Percentiles rank a stretch among this genome's conserved stretches.
These are phyloP conservation scores for Pseudochirops corinnae DNA, from an alignment of 2,797 vertebrate species.

Conservation along the genomic window DNA sequence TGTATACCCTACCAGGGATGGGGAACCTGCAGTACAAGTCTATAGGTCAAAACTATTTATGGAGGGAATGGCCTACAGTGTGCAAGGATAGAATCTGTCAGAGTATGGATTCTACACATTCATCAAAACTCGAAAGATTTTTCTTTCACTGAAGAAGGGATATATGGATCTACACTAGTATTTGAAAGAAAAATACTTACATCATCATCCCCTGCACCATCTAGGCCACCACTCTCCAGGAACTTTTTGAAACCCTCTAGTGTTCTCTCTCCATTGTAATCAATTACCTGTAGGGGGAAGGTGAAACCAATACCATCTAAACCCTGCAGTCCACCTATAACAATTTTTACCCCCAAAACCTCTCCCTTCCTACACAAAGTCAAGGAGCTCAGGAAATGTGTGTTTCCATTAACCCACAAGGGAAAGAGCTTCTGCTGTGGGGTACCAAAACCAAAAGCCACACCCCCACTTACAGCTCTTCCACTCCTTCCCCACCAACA, in stretches of 20 bases:
- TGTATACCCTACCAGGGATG: too few relatives aligned
- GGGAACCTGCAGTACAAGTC: neutral
- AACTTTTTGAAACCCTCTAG: constrained; percentile 97
- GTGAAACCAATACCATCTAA: constrained; percentile 43
- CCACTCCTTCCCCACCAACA: neutral
- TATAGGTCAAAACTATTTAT: neutral
- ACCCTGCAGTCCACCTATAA: neutral
- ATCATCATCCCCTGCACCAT: constrained; percentile 93
- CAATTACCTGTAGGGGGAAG: constrained; percentile 90
- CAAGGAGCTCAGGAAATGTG: constrained; percentile 33
- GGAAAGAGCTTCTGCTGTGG: constrained; percentile 54
- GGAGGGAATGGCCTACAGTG: neutral
- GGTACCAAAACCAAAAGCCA: constrained; percentile 49
- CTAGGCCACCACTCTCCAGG: constrained; percentile 96
- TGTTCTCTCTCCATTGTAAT: constrained; percentile 97
- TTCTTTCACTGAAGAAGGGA: neutral
- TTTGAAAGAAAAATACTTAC: constrained; percentile 82
- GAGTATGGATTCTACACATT: neutral
- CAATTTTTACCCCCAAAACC: neutral
- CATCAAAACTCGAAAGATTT: neutral
- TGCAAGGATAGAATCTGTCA: neutral
- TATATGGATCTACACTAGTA: neutral
- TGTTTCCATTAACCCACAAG: constrained; percentile 14
- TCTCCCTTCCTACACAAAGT: constrained; percentile 73
- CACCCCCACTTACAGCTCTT: constrained; percentile 36